Base-by-base conservation (phyloP, 2,797 vertebrate species). In the Gallinago nigripennis region DNA sequence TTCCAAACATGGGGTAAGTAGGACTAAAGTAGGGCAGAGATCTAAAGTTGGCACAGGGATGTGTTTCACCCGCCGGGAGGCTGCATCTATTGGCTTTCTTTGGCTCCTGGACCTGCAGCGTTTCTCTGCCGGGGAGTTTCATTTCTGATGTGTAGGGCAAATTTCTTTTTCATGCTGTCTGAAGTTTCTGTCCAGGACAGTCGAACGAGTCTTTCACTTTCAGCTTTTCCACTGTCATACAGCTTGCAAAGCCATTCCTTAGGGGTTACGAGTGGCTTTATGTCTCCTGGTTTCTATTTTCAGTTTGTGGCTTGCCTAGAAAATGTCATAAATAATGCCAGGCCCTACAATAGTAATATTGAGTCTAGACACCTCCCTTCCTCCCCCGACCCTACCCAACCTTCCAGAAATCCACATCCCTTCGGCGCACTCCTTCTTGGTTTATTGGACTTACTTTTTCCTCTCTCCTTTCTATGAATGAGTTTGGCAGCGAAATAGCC, bases 301-400 rank as follows among this genome's bases (percentile, higher is more conserved):
- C 94, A 94, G 83, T 87, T 87, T 95, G 95, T 85, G 88, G 90
- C 95, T 93, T 95, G 96, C 95, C 96, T 92, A 96, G 91, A 92
- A 96, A 96, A 95, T 96, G 95, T 95, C 93, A 94, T 95, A 95
- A 97, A 96, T 97, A 95, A 95, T 96, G 94, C 94, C 92, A 95
- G 96, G 90, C 96, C 35, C 90, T 94, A 95, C 95, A 97, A 96
- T 95, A 96, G 92, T 80, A 94, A 97, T 96, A 96, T 82, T 96
- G 94, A 96, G 95, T 96, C 95, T 96, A 97, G 94, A 97, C 95
- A 92, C 94, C 94, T 97, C 96, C 94, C 95, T 97, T 96, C 96
- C 95, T 95, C 92, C 95, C 89, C 89, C 70, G 3, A 80, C 91
- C 93, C 91, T 88, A 64, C 91, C 94, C 92, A 88, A 31, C 89